Percentiles rank a stretch among this genome's conserved stretches.
phyloP scores from a whole-genome alignment of 2,113 vertebrate species.

The Notiomystis cincta region DNA sequence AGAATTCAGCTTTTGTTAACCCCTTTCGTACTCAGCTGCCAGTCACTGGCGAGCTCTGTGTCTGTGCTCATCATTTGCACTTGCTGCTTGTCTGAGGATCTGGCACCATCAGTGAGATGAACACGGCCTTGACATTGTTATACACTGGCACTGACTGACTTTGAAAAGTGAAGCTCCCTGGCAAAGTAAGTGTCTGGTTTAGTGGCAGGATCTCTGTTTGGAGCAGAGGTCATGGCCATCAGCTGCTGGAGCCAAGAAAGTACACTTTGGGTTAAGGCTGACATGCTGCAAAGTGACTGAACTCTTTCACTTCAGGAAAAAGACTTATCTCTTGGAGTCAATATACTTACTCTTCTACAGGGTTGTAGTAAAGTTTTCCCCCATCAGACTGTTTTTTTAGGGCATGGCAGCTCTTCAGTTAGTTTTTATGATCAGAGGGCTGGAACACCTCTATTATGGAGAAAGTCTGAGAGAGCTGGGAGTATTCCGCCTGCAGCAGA shows the following conservation, averaged over 20 bases:
- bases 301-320: neutral
- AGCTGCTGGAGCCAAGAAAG: neutral
- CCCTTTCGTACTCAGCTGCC: neutral
- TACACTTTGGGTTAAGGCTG: neutral
- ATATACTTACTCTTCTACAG: rapidly evolving
- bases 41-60: neutral
- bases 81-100: neutral
- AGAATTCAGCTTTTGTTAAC: conserved; percentile 4
- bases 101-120: neutral
- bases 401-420: neutral
- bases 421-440: neutral
- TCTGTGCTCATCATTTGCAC: neutral
- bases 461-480: neutral
- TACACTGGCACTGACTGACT: neutral
- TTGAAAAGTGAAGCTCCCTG: neutral
- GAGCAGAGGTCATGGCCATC: neutral
- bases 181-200: neutral
- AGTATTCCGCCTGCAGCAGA: neutral
- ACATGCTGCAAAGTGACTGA: rapidly evolving
- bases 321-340: neutral
- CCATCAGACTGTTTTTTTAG: rapidly evolving
- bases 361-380: neutral
- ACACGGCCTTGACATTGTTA: neutral
- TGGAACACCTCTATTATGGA: neutral
- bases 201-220: neutral